Percentiles rank a stretch among this genome's conserved stretches.
Conservation (phyloP, 1,140 invertebrate species). For the Magallana gigas region DNA sequence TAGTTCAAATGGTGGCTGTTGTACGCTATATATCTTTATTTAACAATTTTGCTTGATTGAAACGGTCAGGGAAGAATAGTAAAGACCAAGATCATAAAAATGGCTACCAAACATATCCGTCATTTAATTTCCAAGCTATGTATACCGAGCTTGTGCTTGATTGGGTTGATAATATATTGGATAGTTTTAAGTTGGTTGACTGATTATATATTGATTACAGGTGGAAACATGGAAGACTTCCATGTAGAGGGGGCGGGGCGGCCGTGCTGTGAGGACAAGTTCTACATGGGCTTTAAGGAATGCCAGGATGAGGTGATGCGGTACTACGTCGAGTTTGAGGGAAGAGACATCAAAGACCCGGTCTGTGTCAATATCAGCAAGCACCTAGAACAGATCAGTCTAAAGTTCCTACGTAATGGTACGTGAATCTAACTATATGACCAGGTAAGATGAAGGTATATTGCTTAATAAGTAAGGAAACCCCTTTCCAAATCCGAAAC, state of each 20-base stretch:
- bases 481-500: too few species aligned
- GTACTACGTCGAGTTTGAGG: conserved; percentile 92
- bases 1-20: too few species aligned
- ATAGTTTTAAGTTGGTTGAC: background rate
- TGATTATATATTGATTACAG: background rate
- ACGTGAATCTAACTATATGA: background rate
- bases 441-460: background rate
- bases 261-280: conserved; percentile 79
- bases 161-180: background rate
- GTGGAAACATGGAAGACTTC: conserved; percentile 35
- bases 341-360: conserved; percentile 87
- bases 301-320: conserved; percentile 93
- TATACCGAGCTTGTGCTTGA: background rate
- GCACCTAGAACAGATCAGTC: conserved; percentile 88
- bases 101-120: conserved; percentile 92
- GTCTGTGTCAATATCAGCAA: conserved; percentile 89
- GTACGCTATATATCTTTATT: too few species aligned
- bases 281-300: conserved; percentile 91
- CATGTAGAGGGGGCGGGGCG: conserved; percentile 29
- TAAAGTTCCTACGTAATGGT: conserved; percentile 61
- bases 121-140: conserved; percentile 59
- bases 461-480: too few species aligned
- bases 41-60: conserved; percentile 39
- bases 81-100: conserved; percentile 99
- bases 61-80: conserved; percentile 93